Conservation (phyloP, 2,888 invertebrate genomes). For the Augiades crinisus region DNA sequence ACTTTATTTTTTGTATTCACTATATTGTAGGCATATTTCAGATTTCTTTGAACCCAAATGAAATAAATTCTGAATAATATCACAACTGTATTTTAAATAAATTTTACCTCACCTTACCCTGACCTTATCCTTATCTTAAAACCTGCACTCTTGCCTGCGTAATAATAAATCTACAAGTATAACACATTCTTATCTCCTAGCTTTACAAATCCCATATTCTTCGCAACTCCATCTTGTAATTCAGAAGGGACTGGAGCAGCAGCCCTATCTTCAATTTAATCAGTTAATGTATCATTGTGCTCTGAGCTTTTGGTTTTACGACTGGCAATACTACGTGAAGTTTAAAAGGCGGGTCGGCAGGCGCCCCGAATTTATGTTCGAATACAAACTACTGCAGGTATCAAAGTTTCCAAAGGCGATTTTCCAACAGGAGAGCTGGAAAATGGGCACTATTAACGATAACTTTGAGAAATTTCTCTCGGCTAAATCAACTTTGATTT, state of each 20-base stretch:
- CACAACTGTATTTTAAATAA: too few relatives aligned
- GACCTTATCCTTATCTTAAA: background rate
- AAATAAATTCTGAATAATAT: too few relatives aligned
- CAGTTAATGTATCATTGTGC: conserved; percentile 65
- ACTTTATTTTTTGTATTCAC: too few relatives aligned
- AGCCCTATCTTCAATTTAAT: conserved; percentile 62
- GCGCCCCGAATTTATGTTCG: conserved; percentile 44
- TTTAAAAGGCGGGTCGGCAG: conserved; percentile 41
- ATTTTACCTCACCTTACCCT: too few relatives aligned
- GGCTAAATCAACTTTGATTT: conserved; percentile 14
- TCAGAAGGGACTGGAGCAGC: conserved; percentile 29
- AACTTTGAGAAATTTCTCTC: conserved; percentile 20
- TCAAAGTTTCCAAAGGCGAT: conserved; percentile 27
- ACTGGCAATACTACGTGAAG: conserved; percentile 44
- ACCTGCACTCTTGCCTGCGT: background rate
- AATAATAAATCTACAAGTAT: background rate
- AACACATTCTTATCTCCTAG: background rate
- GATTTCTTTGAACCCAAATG: too few relatives aligned
- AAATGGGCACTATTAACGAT: conserved; percentile 26
- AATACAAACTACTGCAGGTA: conserved; percentile 37
- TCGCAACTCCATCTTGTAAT: background rate
- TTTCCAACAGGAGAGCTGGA: conserved; percentile 21
- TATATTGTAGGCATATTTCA: too few relatives aligned
- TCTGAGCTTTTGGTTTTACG: conserved; percentile 56
- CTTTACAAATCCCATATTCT: conserved; percentile 9